Evolutionary conservation across 2,888 invertebrate species (phyloP), one percentile per base, ranked within the genome.

Genomic region (Frankliniella fusca): DNA sequence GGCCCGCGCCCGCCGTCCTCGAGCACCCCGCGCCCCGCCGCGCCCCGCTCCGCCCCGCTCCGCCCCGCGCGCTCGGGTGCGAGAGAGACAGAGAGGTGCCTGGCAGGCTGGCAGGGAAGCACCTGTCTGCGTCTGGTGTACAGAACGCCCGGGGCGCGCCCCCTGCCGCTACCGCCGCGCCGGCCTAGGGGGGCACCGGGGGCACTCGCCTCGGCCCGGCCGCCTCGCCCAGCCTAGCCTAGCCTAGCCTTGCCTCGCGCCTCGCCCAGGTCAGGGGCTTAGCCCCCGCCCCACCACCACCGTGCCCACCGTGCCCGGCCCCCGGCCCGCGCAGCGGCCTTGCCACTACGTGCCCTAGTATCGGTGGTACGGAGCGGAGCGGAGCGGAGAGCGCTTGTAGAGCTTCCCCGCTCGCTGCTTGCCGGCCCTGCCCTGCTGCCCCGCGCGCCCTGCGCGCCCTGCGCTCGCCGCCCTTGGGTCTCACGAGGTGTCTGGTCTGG

Each of bases 21-120:
- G 70, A 70, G 70, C 70, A 70, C 70, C 70, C 9, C 20, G 65
- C 65, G n/a, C 18, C 65, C 65, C n/a, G 65, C 65, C 65, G 65
- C 50, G 50, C 50, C 50, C 10, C 50, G 15, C n/a, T n/a, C n/a
- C n/a, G n/a, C n/a, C n/a, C n/a, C n/a, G n/a, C n/a, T n/a, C n/a
- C n/a, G n/a, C n/a, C n/a, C n/a, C n/a, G n/a, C n/a, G 38, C 38
- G 38, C 38, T 38, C 38, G 38, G 2, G 38, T 38, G 38, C 38
- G 38, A 38, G 38, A 38, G 38, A 38, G 38, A 38, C 38, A 5
- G 38, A 38, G 38, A 38, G 38, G 38, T 38, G 38, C 38, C 38
- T 38, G 38, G 38, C 38, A 38, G 38, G 38, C 2, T 5, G 5
- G 38, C 38, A 38, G 38, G 38, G 38, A 38, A 38, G 38, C 38